Evolutionary conservation across 2,797 vertebrate species (phyloP).

Genomic region (Melanotaenia boesemani): DNA sequence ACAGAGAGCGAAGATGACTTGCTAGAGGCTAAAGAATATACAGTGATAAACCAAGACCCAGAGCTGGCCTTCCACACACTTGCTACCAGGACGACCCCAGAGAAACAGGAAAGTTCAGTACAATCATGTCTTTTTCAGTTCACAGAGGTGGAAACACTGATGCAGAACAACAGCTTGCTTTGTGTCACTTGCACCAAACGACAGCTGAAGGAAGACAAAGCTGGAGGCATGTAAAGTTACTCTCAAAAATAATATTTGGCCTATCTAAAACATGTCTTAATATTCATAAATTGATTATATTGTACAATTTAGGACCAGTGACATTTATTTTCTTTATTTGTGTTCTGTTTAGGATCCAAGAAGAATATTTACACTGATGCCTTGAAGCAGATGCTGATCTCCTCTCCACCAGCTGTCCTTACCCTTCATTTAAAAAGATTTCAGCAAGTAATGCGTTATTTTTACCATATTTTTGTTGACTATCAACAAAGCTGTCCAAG

Average conservation of each 20-base stretch:
- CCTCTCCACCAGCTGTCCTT: slow-evolving; percentile 90
- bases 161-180: slow-evolving; percentile 90
- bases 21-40: slow-evolving; percentile 72
- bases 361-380: slow-evolving; percentile 93
- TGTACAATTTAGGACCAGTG: neutral
- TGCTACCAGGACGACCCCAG: slow-evolving; percentile 81
- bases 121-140: slow-evolving; percentile 92
- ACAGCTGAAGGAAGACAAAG: slow-evolving; percentile 67
- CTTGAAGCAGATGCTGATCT: slow-evolving; percentile 97
- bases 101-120: slow-evolving; percentile 88
- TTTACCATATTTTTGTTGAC: neutral
- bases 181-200: slow-evolving; percentile 90
- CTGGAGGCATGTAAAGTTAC: slow-evolving; percentile 56
- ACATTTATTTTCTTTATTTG: slow-evolving; percentile 7
- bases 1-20: slow-evolving; percentile 63
- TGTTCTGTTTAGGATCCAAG: slow-evolving; percentile 81
- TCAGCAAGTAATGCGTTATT: slow-evolving; percentile 86
- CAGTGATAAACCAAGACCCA: slow-evolving; percentile 84
- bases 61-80: slow-evolving; percentile 90
- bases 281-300: neutral
- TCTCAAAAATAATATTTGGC: neutral
- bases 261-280: neutral
- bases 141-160: slow-evolving; percentile 92
- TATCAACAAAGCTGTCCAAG: slow-evolving; percentile 9
- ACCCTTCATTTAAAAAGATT: slow-evolving; percentile 98